Percentiles rank a stretch among this genome's conserved stretches.
These are phyloP conservation scores for Anagyrus pseudococci DNA, from an alignment of 2,888 invertebrate species.

Conservation along the genomic window DNA sequence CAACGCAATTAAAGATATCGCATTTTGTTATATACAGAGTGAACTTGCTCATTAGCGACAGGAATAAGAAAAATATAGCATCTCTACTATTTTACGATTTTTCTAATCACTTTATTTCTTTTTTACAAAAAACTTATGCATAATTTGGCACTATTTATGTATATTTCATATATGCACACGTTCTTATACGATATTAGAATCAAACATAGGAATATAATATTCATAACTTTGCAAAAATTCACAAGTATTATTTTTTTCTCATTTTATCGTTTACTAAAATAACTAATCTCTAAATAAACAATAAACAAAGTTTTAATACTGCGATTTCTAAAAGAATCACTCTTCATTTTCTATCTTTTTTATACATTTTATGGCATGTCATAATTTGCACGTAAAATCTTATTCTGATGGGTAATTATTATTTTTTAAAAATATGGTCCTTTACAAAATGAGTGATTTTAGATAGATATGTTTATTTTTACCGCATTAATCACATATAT, in stretches of 20 bases:
- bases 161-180: slow-evolving; percentile 9
- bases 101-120: background rate
- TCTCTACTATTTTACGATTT: slow-evolving; percentile 6
- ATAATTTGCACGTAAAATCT: slow-evolving; percentile 17
- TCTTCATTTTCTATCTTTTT: slow-evolving; percentile 14
- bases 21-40: slow-evolving; percentile 45
- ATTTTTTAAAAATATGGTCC: slow-evolving; percentile 5
- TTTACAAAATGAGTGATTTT: too few relatives aligned
- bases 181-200: slow-evolving; percentile 1
- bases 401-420: slow-evolving; percentile 10
- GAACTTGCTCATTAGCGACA: slow-evolving; percentile 39
- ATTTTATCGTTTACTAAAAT: too few relatives aligned
- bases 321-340: too few relatives aligned
- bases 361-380: slow-evolving; percentile 11
- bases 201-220: slow-evolving; percentile 5
- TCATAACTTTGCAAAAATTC: slow-evolving; percentile 4
- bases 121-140: slow-evolving; percentile 7
- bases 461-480: too few relatives aligned
- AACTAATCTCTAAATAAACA: too few relatives aligned
- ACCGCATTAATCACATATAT: too few relatives aligned
- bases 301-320: too few relatives aligned
- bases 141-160: slow-evolving; percentile 19
- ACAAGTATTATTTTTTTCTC: too few relatives aligned
- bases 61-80: background rate
- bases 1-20: slow-evolving; percentile 17